Conservation (phyloP, 2,113 vertebrate genomes). For the human region GRCh38 chr3:139310501-139311000, state of each 20-base stretch:
- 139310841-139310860: background rate
- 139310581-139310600: constrained; percentile 76
- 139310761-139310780: background rate
- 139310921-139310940: background rate
- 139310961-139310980: background rate
- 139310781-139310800: background rate
- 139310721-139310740: background rate
- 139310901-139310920: background rate
- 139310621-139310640: constrained; percentile 70
- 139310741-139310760: background rate
- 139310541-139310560: constrained; percentile 73
- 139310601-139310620: constrained; percentile 72
- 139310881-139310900: background rate
- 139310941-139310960: background rate
- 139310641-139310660: constrained; percentile 75
- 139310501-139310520: constrained; percentile 68
- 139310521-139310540: constrained; percentile 67
- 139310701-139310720: constrained; percentile 65
- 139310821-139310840: background rate
- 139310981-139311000: background rate
- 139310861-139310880: background rate
- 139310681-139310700: constrained; percentile 79
- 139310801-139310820: background rate
- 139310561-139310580: constrained; percentile 67
- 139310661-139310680: constrained; percentile 80